Percentiles rank a stretch among this genome's conserved stretches.
These are phyloP conservation scores for Lepidochrysops patricia DNA, from an alignment of 2,888 invertebrate genomes.

Conservation along the genomic window DNA sequence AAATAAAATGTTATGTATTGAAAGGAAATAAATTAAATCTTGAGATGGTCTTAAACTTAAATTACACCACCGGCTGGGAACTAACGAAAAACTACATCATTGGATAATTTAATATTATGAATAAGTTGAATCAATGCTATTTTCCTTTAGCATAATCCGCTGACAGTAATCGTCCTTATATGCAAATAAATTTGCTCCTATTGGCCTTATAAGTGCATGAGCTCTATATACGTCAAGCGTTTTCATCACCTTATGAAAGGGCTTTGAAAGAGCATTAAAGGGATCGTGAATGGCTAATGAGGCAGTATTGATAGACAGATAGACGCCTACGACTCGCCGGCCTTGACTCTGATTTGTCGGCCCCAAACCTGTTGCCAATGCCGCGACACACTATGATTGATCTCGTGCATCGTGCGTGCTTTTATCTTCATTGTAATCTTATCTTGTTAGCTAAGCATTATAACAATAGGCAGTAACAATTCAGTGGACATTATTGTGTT, in stretches of 20 bases:
- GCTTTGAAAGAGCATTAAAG: slow-evolving; percentile 5
- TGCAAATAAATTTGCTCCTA: background rate
- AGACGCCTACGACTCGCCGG: slow-evolving; percentile 39
- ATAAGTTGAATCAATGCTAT: background rate
- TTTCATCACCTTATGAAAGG: background rate
- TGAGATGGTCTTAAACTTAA: too few species aligned
- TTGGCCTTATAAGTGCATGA: background rate
- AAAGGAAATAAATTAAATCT: too few species aligned
- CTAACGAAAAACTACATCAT: too few species aligned
- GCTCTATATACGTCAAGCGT: background rate
- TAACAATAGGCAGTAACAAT: slow-evolving; percentile 1
- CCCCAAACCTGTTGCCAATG: slow-evolving; percentile 33
- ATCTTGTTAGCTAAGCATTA: slow-evolving; percentile 8
- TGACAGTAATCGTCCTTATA: background rate
- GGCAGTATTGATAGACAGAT: slow-evolving; percentile 41
- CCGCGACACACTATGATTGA: slow-evolving; percentile 36
- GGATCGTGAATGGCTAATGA: slow-evolving; percentile 6
- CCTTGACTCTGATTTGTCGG: slow-evolving; percentile 53
- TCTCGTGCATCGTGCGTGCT: slow-evolving; percentile 16
- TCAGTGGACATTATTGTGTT: background rate
- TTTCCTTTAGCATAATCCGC: background rate
- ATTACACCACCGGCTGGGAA: too few species aligned
- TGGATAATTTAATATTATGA: too few species aligned
- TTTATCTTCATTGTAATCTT: slow-evolving; percentile 16
- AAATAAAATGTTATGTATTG: too few species aligned